Conservation (phyloP, 2,797 vertebrate genomes). For the Cryptoprocta ferox region DNA sequence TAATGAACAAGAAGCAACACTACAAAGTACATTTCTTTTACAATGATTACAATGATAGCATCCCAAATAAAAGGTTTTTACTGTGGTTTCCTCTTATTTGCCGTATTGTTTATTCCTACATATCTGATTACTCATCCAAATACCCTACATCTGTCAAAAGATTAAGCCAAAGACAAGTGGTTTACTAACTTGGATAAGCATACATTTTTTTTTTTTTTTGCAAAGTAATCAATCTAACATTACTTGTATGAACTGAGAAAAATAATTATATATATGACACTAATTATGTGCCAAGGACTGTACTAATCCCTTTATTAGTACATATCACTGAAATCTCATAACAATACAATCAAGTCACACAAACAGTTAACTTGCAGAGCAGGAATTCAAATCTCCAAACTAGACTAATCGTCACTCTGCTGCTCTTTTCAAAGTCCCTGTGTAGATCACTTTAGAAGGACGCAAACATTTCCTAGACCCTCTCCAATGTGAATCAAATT, state of each 20-base stretch:
- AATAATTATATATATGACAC: background rate
- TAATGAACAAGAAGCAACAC: background rate
- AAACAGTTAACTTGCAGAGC: background rate
- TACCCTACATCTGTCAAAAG: background rate
- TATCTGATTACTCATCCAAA: conserved; percentile 37
- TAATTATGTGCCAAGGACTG: background rate
- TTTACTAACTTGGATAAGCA: conserved; percentile 13
- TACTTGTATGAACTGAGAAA: background rate
- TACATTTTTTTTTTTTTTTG: background rate
- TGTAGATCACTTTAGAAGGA: background rate
- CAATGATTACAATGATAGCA: conserved; percentile 31
- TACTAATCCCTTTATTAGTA: background rate
- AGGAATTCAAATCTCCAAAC: background rate
- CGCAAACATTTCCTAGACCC: background rate
- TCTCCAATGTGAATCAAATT: background rate
- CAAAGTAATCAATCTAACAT: conserved; percentile 24
- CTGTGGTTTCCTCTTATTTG: conserved; percentile 26
- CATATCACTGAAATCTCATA: conserved; percentile 6
- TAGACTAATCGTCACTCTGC: background rate
- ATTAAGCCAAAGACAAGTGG: conserved; percentile 36
- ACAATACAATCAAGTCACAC: background rate
- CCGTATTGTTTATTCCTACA: background rate
- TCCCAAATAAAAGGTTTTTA: background rate
- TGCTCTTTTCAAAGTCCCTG: background rate
- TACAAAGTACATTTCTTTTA: background rate